Conservation (phyloP, 2,888 invertebrate genomes). For the Lepidochrysops patricia region DNA sequence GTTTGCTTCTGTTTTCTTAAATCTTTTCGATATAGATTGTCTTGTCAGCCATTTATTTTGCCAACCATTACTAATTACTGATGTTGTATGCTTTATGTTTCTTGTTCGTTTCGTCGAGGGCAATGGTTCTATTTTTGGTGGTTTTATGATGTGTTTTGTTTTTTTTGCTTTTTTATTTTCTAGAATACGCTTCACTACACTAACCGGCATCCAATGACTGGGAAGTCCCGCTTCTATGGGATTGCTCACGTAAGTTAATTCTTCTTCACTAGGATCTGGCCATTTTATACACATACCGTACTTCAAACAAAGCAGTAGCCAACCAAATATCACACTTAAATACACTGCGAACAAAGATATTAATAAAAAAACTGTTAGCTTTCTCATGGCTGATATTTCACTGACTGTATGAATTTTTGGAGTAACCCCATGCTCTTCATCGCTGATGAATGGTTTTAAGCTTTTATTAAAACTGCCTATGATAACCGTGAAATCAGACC, state of each 20-base stretch:
- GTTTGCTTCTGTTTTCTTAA: not conserved
- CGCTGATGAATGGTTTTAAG: too few species aligned
- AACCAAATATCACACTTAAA: conserved; percentile 27
- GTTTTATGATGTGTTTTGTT: not conserved
- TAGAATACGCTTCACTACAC: conserved; percentile 35
- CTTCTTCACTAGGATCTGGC: conserved; percentile 29
- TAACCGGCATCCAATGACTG: conserved; percentile 41
- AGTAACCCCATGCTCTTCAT: too few species aligned
- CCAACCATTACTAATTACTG: not conserved
- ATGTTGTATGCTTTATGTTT: not conserved
- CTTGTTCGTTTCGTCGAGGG: not conserved
- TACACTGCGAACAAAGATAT: conserved; percentile 33
- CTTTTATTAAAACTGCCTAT: too few species aligned
- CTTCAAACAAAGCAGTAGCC: conserved; percentile 27
- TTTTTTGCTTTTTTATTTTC: conserved; percentile 32
- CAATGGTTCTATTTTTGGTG: not conserved
- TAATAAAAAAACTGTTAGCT: too few species aligned
- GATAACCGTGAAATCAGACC: too few species aligned
- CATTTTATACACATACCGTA: conserved; percentile 25
- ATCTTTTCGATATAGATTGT: not conserved
- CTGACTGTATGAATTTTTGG: too few species aligned
- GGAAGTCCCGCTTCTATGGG: conserved; percentile 43
- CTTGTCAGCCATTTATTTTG: not conserved
- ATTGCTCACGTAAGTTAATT: conserved; percentile 35
- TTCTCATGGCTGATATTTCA: too few species aligned